Conservation (phyloP, 1,140 invertebrate genomes). For the Polypedilum vanderplanki region DNA sequence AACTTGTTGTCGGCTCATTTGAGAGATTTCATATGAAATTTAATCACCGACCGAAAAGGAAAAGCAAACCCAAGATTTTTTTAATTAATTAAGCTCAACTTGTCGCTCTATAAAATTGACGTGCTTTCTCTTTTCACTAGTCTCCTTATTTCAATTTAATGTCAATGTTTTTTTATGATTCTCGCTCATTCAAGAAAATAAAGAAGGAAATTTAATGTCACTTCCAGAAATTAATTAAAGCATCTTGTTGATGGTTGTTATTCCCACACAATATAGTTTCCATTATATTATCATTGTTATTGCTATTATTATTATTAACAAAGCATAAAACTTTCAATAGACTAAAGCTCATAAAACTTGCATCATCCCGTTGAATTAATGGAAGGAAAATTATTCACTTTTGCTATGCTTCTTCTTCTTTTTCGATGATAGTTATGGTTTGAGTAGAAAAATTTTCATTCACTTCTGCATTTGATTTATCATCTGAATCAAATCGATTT, state of each 20-base stretch:
- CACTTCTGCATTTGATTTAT: slow-evolving; percentile 12
- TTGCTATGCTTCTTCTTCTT: not conserved
- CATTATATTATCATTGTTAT: slow-evolving; percentile 20
- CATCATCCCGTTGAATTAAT: not conserved
- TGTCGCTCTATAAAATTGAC: no score
- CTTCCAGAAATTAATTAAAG: slow-evolving; percentile 19
- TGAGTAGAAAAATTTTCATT: not conserved
- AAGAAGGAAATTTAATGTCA: slow-evolving; percentile 19
- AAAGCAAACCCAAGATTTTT: not conserved
- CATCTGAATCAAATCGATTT: slow-evolving; percentile 18
- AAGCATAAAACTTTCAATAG: not conserved
- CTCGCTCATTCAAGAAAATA: not conserved
- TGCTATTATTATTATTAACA: slow-evolving; percentile 13
- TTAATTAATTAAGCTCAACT: no score
- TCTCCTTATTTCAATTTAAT: no score
- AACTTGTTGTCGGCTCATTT: not conserved
- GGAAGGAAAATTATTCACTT: not conserved
- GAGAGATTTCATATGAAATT: not conserved
- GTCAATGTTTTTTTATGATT: no score
- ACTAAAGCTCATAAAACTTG: slow-evolving; percentile 2
- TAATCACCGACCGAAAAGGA: not conserved
- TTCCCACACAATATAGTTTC: slow-evolving; percentile 1
- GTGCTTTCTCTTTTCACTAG: no score
- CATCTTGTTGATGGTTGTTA: slow-evolving; percentile 2
- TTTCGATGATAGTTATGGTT: not conserved